Evolutionary conservation across 1,140 invertebrate species (phyloP).

Genomic region (Gryllus bimaculatus): DNA sequence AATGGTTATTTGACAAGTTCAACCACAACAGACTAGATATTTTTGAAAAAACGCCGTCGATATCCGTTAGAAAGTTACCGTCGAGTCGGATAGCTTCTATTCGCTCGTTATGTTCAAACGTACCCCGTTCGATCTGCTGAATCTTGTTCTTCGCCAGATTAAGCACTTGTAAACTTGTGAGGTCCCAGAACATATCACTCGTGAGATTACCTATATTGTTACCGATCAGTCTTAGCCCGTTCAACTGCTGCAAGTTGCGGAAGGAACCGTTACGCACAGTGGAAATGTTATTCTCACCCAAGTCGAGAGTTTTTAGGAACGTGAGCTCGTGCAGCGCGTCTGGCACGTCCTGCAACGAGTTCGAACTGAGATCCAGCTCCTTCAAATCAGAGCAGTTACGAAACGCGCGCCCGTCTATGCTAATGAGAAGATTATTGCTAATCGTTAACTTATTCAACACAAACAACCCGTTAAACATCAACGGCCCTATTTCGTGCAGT

Average conservation of each 20-base stretch:
- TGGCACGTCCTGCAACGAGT: conserved; percentile 70
- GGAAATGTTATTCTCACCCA: conserved; percentile 77
- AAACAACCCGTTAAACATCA: conserved; percentile 74
- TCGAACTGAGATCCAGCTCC: conserved; percentile 79
- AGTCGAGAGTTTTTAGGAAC: conserved; percentile 73
- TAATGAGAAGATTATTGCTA: conserved; percentile 74
- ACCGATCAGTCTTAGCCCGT: conserved; percentile 71
- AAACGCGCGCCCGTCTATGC: conserved; percentile 73
- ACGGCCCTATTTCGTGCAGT: conserved; percentile 66
- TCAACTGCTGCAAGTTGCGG: conserved; percentile 71
- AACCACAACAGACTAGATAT: conserved; percentile 71
- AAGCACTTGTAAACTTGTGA: conserved; percentile 70
- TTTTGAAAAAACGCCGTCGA: conserved; percentile 76
- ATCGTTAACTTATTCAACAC: conserved; percentile 73
- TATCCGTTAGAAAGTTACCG: conserved; percentile 74
- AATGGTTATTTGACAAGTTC: conserved; percentile 83
- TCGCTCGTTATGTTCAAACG: conserved; percentile 67
- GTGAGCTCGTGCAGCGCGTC: conserved; percentile 69
- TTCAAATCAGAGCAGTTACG: conserved; percentile 83
- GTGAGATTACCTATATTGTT: conserved; percentile 79
- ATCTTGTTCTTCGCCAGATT: conserved; percentile 83
- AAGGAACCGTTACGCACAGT: conserved; percentile 72
- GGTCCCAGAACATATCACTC: conserved; percentile 73
- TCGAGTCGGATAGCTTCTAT: conserved; percentile 78
- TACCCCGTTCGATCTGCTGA: conserved; percentile 66